A percentile compares a stretch with the other conserved stretches of the same genome.
phyloP scores from a whole-genome alignment of 2,888 invertebrate species.

The Drosophila prolongata region DNA sequence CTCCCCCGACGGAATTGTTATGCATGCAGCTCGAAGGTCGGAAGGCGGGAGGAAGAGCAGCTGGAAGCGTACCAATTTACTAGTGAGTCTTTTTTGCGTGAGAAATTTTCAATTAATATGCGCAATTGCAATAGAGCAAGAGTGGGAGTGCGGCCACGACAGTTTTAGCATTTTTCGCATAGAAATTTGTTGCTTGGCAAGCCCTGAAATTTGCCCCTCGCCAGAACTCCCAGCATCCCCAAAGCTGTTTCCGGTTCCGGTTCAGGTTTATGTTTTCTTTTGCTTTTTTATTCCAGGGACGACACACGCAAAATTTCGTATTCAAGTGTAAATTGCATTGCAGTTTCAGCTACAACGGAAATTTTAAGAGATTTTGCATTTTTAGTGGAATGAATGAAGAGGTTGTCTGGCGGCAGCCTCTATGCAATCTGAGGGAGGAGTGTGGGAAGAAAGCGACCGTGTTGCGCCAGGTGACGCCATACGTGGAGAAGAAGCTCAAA shows the following conservation, averaged over 20 bases:
- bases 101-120: conserved; percentile 80
- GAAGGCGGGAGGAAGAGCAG: not conserved
- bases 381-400: conserved; percentile 62
- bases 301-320: conserved; percentile 62
- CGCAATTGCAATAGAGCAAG: conserved; percentile 67
- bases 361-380: conserved; percentile 71
- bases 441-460: conserved; percentile 31
- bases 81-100: conserved; percentile 56
- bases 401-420: not conserved
- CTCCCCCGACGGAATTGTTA: conserved; percentile 34
- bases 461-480: conserved; percentile 71
- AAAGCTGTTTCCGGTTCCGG: conserved; percentile 30
- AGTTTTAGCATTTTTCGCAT: conserved; percentile 70
- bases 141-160: conserved; percentile 23
- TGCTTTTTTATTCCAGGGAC: conserved; percentile 4
- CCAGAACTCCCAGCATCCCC: conserved; percentile 7
- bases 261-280: conserved; percentile 52
- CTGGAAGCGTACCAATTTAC: conserved; percentile 15
- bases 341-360: conserved; percentile 63
- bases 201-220: conserved; percentile 8
- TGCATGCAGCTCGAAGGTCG: conserved; percentile 43
- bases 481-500: conserved; percentile 52
- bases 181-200: conserved; percentile 45
- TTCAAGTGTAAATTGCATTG: conserved; percentile 79
- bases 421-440: not conserved